Percentiles rank a stretch among this genome's conserved stretches.
Conservation (phyloP, 1,140 invertebrate genomes). For the Pseudobourletiella spinata region DNA sequence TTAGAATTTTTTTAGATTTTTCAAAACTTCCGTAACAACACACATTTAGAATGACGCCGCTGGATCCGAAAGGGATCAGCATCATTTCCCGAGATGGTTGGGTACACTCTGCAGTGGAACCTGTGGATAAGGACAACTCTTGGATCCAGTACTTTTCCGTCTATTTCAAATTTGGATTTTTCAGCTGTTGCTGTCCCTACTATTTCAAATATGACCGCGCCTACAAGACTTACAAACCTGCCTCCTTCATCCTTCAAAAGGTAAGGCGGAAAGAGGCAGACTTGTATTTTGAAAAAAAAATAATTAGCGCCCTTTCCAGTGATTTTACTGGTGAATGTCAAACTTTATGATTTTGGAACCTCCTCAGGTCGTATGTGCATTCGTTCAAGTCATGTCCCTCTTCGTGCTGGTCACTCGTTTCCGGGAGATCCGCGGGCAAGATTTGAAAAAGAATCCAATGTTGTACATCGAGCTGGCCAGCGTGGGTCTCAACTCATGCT, state of each 20-base stretch:
- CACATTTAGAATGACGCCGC: too few relatives aligned
- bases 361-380: background rate
- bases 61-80: too few relatives aligned
- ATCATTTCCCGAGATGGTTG: too few relatives aligned
- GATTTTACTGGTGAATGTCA: background rate
- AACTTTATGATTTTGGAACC: background rate
- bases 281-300: background rate
- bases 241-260: background rate
- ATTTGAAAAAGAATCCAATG: slow-evolving; percentile 7
- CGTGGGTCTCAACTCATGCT: background rate
- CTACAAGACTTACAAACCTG: background rate
- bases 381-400: background rate
- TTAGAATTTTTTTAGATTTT: too few relatives aligned
- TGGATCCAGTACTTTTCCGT: background rate
- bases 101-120: too few relatives aligned
- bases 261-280: background rate
- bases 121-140: too few relatives aligned
- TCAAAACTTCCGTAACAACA: too few relatives aligned
- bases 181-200: background rate
- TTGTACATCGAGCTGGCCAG: slow-evolving; percentile 9
- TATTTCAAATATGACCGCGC: background rate
- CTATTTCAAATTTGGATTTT: slow-evolving; percentile 3
- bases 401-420: background rate
- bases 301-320: background rate
- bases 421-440: background rate